phyloP scores from a whole-genome alignment of 2,113 vertebrate genomes.

The Onychostruthus taczanowskii region DNA sequence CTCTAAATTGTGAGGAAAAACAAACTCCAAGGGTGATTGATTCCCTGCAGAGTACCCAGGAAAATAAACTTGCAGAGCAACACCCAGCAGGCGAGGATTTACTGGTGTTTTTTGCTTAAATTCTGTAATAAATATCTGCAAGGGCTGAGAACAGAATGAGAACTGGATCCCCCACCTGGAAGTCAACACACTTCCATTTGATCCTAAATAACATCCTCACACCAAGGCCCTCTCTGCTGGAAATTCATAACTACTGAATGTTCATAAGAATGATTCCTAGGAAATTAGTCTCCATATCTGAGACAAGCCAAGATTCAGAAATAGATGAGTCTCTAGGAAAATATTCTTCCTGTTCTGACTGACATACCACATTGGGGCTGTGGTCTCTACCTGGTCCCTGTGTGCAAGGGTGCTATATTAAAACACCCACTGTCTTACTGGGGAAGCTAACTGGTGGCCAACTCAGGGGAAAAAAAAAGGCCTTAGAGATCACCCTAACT shows the following conservation, averaged over 20 bases:
- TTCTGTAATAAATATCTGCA: not conserved
- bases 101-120: not conserved
- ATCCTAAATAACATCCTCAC: not conserved
- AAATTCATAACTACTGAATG: not conserved
- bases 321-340: not conserved
- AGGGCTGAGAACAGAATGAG: not conserved
- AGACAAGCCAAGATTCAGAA: not conserved
- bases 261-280: not conserved
- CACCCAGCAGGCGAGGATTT: not conserved
- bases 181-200: not conserved
- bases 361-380: not conserved
- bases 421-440: not conserved
- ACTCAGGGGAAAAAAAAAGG: not conserved
- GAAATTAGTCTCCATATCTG: not conserved
- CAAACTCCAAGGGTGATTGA: constrained; percentile 8
- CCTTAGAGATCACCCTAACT: not conserved
- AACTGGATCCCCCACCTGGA: not conserved
- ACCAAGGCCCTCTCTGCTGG: not conserved
- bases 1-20: constrained; percentile 17
- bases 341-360: not conserved
- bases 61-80: constrained; percentile 23
- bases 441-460: not conserved
- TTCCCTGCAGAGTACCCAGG: not conserved
- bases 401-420: not conserved
- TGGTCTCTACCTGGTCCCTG: not conserved